Percentiles rank a stretch among this genome's conserved stretches.
phyloP scores from a whole-genome alignment of 1,140 invertebrate species.

The Aleiodes sp. region DNA sequence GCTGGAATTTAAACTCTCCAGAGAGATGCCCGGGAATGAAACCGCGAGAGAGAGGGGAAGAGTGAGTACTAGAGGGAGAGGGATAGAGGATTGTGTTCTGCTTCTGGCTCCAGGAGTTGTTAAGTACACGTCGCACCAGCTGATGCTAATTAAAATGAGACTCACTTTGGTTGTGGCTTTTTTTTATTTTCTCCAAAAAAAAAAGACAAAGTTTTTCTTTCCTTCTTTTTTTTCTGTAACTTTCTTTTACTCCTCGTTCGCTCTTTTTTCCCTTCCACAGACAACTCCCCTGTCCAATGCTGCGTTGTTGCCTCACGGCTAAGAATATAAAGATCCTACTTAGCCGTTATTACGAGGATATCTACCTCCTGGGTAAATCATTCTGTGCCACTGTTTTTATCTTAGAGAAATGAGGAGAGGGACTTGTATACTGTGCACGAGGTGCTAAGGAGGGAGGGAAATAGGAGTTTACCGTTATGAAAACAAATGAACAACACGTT shows the following conservation, averaged over 20 bases:
- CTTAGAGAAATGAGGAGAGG: neutral
- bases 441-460: neutral
- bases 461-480: slow-evolving; percentile 9
- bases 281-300: neutral
- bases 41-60: neutral
- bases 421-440: neutral
- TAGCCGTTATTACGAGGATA: slow-evolving; percentile 62
- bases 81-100: too few relatives aligned
- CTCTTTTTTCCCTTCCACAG: neutral
- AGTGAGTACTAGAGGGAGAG: too few relatives aligned
- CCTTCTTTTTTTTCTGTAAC: slow-evolving; percentile 15
- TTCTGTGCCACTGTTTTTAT: slow-evolving; percentile 58
- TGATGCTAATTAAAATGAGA: slow-evolving; percentile 66
- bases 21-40: slow-evolving; percentile 38
- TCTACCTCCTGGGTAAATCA: slow-evolving; percentile 58
- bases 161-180: slow-evolving; percentile 33
- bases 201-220: slow-evolving; percentile 10
- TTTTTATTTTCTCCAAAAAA: neutral
- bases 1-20: slow-evolving; percentile 54
- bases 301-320: slow-evolving; percentile 54
- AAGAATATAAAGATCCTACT: slow-evolving; percentile 67
- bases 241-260: slow-evolving; percentile 24
- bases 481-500: slow-evolving; percentile 19
- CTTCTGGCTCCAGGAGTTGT: slow-evolving; percentile 52
- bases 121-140: slow-evolving; percentile 64